phyloP scores from a whole-genome alignment of 2,797 vertebrate species.

The Mus minutoides region DNA sequence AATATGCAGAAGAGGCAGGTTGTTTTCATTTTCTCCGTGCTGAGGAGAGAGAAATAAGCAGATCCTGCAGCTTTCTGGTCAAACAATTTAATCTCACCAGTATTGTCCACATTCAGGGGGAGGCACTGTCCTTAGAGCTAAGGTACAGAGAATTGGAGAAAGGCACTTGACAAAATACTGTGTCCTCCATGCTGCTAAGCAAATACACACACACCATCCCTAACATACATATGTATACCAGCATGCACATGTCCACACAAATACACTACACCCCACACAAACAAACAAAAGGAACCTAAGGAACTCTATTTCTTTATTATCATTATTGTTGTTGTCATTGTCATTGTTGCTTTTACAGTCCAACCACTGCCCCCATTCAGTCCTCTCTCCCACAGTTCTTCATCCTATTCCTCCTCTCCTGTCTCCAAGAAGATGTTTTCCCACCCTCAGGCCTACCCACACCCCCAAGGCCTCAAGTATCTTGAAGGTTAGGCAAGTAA shows the following conservation, averaged over 20 bases:
- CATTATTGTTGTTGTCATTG: no score
- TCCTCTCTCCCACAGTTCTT: neutral
- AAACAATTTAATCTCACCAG: neutral
- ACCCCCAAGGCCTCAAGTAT: neutral
- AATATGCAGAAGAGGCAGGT: neutral
- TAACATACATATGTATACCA: neutral
- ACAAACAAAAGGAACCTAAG: neutral
- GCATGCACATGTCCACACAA: no score
- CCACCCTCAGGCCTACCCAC: neutral
- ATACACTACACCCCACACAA: neutral
- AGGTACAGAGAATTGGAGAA: neutral
- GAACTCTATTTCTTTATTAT: neutral
- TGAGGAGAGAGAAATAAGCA: neutral
- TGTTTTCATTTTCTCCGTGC: neutral
- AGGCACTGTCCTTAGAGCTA: neutral
- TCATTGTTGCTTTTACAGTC: neutral
- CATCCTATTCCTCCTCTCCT: neutral
- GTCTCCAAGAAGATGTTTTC: neutral
- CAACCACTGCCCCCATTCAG: neutral
- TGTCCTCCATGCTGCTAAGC: neutral
- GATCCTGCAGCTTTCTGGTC: neutral
- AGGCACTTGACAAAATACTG: neutral
- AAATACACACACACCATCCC: neutral
- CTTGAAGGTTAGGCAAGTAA: neutral
- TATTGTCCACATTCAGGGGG: neutral